A percentile compares a stretch with the other conserved stretches of the same genome.
Conservation (phyloP, 2,888 invertebrate species). For the Acrocyrtus sp. region DNA sequence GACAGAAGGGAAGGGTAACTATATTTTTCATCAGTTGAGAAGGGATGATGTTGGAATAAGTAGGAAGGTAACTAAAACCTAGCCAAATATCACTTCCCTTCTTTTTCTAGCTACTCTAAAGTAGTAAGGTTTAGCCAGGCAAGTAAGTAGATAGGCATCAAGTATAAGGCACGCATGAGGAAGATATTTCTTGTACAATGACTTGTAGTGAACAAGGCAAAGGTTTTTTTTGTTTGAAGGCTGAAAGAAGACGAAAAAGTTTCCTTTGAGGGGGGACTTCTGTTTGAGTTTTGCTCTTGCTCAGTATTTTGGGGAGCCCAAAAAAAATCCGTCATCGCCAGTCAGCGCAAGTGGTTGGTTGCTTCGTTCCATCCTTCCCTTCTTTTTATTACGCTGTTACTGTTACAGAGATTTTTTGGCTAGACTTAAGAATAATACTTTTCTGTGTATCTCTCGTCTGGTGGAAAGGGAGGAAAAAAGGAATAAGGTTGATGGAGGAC, state of each 20-base stretch:
- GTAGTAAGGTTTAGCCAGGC: background rate
- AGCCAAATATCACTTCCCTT: conserved; percentile 3
- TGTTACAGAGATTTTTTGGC: background rate
- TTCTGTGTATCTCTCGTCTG: too few species aligned
- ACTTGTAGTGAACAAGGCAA: conserved; percentile 26
- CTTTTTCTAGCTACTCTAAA: background rate
- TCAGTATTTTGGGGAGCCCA: background rate
- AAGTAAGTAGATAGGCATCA: background rate
- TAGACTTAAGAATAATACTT: background rate
- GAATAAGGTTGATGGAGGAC: background rate
- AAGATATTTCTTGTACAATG: background rate
- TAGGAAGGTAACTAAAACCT: background rate
- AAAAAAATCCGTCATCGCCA: background rate
- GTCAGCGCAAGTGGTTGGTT: background rate
- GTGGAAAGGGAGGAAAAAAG: too few species aligned
- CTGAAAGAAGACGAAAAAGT: conserved; percentile 28
- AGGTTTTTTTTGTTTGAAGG: conserved; percentile 39
- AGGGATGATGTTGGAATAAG: background rate
- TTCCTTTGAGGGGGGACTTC: conserved; percentile 42
- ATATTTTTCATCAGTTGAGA: conserved; percentile 13
- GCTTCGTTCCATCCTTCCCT: background rate
- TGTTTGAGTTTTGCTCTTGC: background rate
- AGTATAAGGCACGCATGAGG: background rate
- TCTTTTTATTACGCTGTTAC: background rate
- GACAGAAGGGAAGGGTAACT: conserved; percentile 9